Base-by-base conservation (phyloP, 23 tunicate genomes). In the Pegea sp. region DNA sequence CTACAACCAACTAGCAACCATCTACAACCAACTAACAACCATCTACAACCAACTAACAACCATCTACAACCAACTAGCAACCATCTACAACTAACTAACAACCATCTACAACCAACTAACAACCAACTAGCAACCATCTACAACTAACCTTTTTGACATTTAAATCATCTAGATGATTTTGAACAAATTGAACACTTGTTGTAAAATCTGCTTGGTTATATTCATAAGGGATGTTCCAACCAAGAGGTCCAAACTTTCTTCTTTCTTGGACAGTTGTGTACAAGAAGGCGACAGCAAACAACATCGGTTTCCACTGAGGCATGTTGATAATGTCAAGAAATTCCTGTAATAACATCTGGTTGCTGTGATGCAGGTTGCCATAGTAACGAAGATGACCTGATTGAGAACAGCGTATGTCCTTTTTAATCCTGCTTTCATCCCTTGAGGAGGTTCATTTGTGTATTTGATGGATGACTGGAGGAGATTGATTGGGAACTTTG, bases 371-470 rank as follows among this genome's bases (percentile, higher is more conserved):
- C 93, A 91, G 79, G 74, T 79, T 79, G 23, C 86, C 72, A 19
- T 72, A 57, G 42, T 91, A 93, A 28, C 79, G 59, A 34, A 84
- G 72, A 69, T 21, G 25, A 84, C 95, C 71, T 84, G 93, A 0
- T 77, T 81, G 3, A 91, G 57, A 25, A 72, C 66, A 8, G 91
- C 49, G 51, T 91, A 91, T 5, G 99, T 91, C 51, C 93, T 52
- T 64, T 91, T 91, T 52, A 91, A 53, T 4, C 99, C 99, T 34
- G 99, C 99, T 60, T 84, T 75, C 52, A 72, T 48, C 1, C 99
- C 99, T 43, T 91, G 99, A 24, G 99, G 99, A 42, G 99, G 99
- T 48, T 91, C 99, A 73, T 84, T 84, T 62, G 99, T 91, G 63
- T 72, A 91, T 69, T 91, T 91, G 72, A 91, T 78, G 53, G 93